Conservation (phyloP, 2,797 vertebrate genomes). For the Manis pentadactyla region DNA sequence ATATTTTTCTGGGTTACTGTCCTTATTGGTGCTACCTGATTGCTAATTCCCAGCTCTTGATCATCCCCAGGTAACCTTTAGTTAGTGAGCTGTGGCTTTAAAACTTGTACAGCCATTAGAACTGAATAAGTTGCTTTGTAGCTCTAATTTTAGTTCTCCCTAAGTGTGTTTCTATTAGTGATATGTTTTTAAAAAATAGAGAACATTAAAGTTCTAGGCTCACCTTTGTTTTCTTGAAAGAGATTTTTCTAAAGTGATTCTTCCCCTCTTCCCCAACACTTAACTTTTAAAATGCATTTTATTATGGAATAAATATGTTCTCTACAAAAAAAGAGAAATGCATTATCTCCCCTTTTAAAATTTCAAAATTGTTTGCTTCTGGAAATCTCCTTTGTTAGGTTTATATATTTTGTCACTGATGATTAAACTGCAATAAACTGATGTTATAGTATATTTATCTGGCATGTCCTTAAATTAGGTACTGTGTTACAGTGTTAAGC, state of each 20-base stretch:
- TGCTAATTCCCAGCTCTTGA: background rate
- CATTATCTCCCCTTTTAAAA: background rate
- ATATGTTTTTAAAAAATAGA: background rate
- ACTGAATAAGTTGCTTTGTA: background rate
- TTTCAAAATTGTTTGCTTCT: constrained; percentile 22
- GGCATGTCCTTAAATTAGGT: background rate
- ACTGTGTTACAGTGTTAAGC: background rate
- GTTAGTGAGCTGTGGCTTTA: constrained; percentile 10
- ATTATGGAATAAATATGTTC: constrained; percentile 11
- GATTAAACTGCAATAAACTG: background rate
- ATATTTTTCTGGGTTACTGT: background rate
- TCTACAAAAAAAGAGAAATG: background rate
- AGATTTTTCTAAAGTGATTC: constrained; percentile 12
- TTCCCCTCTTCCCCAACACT: background rate
- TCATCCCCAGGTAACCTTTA: background rate
- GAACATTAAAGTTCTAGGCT: background rate
- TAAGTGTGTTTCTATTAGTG: background rate
- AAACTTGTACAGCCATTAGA: background rate
- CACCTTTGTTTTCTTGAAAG: background rate
- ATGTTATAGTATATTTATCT: background rate
- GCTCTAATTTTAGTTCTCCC: background rate
- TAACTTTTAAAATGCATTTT: constrained; percentile 16
- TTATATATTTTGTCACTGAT: background rate
- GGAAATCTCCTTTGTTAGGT: background rate
- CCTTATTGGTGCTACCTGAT: background rate